These are phyloP conservation scores for Rhinopomastus cyanomelas DNA, from an alignment of 2,113 vertebrate genomes.

Conservation along the genomic window DNA sequence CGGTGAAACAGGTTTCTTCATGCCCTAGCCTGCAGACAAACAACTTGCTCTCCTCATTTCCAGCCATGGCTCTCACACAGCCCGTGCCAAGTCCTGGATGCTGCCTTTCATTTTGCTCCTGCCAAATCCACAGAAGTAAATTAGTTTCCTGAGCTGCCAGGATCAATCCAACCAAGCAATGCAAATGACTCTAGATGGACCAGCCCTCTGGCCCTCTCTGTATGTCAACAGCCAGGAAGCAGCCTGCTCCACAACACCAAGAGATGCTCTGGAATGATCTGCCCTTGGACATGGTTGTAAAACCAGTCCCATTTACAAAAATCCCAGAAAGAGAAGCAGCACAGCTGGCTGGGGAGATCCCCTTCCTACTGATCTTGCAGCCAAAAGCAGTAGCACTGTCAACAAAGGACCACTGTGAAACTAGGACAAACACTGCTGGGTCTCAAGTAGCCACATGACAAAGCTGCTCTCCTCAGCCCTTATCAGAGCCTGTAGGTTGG, in stretches of 20 bases:
- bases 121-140: background rate
- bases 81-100: background rate
- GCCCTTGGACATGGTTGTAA: background rate
- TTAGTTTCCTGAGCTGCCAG: background rate
- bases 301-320: background rate
- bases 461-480: background rate
- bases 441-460: background rate
- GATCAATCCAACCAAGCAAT: background rate
- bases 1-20: background rate
- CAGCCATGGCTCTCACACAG: background rate
- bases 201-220: background rate
- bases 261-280: background rate
- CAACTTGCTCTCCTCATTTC: background rate
- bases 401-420: background rate
- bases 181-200: background rate
- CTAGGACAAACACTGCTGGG: background rate
- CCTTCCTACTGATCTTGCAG: background rate
- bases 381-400: background rate
- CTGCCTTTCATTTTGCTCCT: conserved; percentile 2
- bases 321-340: background rate
- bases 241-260: background rate
- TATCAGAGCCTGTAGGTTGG: background rate
- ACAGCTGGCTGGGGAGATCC: background rate
- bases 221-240: background rate
- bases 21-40: background rate